These are phyloP conservation scores for Siniperca obscura DNA, from an alignment of 2,797 vertebrate species.

Conservation along the genomic window DNA sequence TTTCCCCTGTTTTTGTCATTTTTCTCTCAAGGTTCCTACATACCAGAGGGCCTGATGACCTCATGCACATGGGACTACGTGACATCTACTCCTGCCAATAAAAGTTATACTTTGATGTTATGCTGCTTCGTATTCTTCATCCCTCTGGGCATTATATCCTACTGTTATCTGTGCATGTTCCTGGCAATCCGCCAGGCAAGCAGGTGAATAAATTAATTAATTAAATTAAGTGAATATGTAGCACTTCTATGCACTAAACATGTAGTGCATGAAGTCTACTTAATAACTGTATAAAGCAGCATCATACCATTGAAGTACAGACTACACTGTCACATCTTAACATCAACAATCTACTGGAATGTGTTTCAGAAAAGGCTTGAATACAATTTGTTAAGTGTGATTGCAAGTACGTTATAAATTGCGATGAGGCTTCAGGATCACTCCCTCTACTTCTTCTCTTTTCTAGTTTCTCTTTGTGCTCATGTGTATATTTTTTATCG, in stretches of 20 bases:
- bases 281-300: not conserved
- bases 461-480: not conserved
- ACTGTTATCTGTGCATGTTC: slow-evolving; percentile 87
- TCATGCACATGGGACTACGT: slow-evolving; percentile 88
- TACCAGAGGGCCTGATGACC: slow-evolving; percentile 89
- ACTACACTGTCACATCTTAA: not conserved
- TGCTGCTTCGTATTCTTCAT: slow-evolving; percentile 88
- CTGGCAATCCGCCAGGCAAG: slow-evolving; percentile 81
- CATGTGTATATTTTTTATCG: not conserved
- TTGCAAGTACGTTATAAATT: not conserved
- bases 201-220: slow-evolving; percentile 76
- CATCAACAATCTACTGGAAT: not conserved
- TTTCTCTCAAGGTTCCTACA: slow-evolving; percentile 82
- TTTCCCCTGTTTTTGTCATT: slow-evolving; percentile 4
- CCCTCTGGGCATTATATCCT: slow-evolving; percentile 84
- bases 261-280: not conserved
- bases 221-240: too few species aligned
- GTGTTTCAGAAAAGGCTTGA: not conserved
- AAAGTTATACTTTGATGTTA: slow-evolving; percentile 87
- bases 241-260: slow-evolving; percentile 1
- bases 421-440: not conserved
- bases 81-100: slow-evolving; percentile 82
- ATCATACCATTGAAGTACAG: not conserved
- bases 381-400: not conserved
- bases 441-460: not conserved